Base-by-base conservation (phyloP, 2,888 invertebrate species). In the Holacanthella duospinosa region DNA sequence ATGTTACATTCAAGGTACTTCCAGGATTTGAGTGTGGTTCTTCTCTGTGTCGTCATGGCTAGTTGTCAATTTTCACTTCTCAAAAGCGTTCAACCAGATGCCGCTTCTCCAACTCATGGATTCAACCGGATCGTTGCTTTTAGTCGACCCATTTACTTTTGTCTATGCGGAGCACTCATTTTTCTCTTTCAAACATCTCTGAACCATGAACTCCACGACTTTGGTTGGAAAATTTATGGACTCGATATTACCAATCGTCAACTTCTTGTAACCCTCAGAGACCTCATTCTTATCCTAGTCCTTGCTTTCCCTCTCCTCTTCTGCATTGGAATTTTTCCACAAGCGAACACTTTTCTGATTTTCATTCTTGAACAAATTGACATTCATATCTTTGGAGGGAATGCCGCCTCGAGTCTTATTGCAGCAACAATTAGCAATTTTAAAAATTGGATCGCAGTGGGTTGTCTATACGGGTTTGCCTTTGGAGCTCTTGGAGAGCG, bases 51-150 rank as follows among this genome's bases (percentile, higher is more conserved):
- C 74, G 91, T 96, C n/a, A 93, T 96, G 74, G 97, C 97, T 1
- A 89, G 94, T 21, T 93, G 95, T 75, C 99, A 99, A 78, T 99
- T 97, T 78, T 95, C 94, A 0, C 80, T 97, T 70, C 79, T 96
- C 68, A 97, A 96, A 80, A 95, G 95, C 77, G 99, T 99, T 1
- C 99, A 99, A 76, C 99, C 99, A 0, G 99, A 99, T 78, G 94
- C 97, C 0, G 90, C 97, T 0, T 97, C 97, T 1, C 97, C 99
- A 0, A 94, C 95, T 44, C 99, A 99, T 78, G 96, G 96, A 16
- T 96, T 93, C 76, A 97, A 97, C 77, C 86, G 91, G 74, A 86
- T 94, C 74, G 93, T 95, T 43, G 89, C 93, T 43, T 95, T 93
- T 77, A 93, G 93, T 26, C 83, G 94, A 66, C 92, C 96, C 3